phyloP scores from a whole-genome alignment of 2,113 vertebrate genomes.

The Sebastes schlegelii region DNA sequence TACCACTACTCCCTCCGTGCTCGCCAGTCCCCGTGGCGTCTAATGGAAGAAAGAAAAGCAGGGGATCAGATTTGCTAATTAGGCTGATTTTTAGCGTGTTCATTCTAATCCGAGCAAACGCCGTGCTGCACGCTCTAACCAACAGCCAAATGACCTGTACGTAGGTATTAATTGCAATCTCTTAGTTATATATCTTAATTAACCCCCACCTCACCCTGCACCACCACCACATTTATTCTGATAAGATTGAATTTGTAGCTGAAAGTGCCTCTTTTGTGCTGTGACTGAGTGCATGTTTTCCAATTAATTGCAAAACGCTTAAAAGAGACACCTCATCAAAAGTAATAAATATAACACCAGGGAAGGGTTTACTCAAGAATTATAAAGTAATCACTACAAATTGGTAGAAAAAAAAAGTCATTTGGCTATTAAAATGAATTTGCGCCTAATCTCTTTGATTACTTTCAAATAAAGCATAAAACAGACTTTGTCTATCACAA shows the following conservation, averaged over 20 bases:
- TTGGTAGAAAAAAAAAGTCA: slow-evolving; percentile 19
- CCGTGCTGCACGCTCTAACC: slow-evolving; percentile 38
- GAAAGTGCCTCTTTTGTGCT: slow-evolving; percentile 28
- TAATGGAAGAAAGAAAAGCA: slow-evolving; percentile 37
- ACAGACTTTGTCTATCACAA: background rate
- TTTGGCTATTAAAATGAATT: slow-evolving; percentile 36
- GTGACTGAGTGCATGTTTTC: slow-evolving; percentile 38
- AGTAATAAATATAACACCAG: slow-evolving; percentile 52
- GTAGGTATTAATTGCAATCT: slow-evolving; percentile 70
- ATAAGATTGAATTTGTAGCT: slow-evolving; percentile 48
- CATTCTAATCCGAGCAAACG: slow-evolving; percentile 57
- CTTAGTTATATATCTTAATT: slow-evolving; percentile 77
- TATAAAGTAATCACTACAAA: slow-evolving; percentile 41
- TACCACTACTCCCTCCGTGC: slow-evolving; percentile 21
- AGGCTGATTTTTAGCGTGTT: slow-evolving; percentile 68
- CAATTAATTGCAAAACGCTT: slow-evolving; percentile 49
- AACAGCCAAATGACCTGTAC: slow-evolving; percentile 71
- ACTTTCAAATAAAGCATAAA: slow-evolving; percentile 39
- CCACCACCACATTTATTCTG: slow-evolving; percentile 14
- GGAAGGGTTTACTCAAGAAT: slow-evolving; percentile 38
- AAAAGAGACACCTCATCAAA: slow-evolving; percentile 31
- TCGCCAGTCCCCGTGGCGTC: slow-evolving; percentile 43
- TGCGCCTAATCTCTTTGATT: slow-evolving; percentile 53
- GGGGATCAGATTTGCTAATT: slow-evolving; percentile 75
- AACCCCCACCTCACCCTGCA: slow-evolving; percentile 54